Base-by-base conservation (phyloP, 1,140 invertebrate genomes). In the Aphelenchoides besseyi region DNA sequence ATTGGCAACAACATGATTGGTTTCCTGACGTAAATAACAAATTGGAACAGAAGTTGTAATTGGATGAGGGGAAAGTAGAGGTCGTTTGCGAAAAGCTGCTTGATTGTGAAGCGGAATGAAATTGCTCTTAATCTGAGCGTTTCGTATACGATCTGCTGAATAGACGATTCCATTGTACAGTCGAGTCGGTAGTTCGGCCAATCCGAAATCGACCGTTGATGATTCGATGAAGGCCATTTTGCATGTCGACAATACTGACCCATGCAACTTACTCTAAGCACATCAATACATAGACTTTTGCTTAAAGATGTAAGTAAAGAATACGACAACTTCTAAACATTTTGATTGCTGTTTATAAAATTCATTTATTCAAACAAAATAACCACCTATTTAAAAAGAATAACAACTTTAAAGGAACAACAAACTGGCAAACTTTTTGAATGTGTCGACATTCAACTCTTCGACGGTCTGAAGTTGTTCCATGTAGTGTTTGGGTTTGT, bases 381-480 rank as follows among this genome's bases (percentile, higher is more conserved):
- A 18, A 29, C 12, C 73, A 69, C 18, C 52, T 52, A 29, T 37
- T 70, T 53, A 75, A 73, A 16, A n/a, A 73, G 23, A 26, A 9
- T 32, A 74, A 5, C 41, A 71, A 52, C 29, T 30, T 28, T 59
- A 59, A 30, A 64, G 73, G 3, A 81, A 57, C 35, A 82, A 55
- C 3, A 82, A 70, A 3, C 48, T 30, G 26, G 64, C 74, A 54
- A 83, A 78, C 55, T 83, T 82, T 30, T 76, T 69, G 35, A 80
- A 69, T 3, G 79, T 72, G 26, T 77, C 76, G 59, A 78, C 71
- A 33, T 84, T 79, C 3, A 83, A 64, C 12, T 78, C 74, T 26
- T 73, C 74, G 12, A 83, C 75, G n/a, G 71, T 64, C 0, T 64
- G 32, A 75, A 83, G 55, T 36, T 81, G 75, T 55, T 83, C 75